Conservation (phyloP, 1,140 invertebrate genomes). For the Aphidius ervi region DNA sequence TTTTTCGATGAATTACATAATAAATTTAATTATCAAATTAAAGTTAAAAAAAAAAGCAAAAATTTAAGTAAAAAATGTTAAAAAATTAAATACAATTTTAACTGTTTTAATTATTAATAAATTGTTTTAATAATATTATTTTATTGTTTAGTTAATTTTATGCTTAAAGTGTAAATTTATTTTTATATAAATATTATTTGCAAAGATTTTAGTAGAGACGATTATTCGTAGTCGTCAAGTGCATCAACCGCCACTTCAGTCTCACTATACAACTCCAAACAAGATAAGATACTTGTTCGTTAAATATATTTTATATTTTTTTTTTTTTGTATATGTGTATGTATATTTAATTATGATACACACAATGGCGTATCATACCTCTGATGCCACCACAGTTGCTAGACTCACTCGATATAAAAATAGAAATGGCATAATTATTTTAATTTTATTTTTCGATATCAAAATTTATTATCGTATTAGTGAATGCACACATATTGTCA, state of each 20-base stretch:
- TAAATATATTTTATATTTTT: conserved; percentile 4
- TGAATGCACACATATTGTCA: too few species aligned
- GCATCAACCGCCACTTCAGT: conserved; percentile 20
- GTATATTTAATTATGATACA: background rate
- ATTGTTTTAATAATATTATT: too few species aligned
- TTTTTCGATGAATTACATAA: too few species aligned
- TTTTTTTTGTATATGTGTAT: background rate
- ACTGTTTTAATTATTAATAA: too few species aligned
- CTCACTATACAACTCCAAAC: conserved; percentile 5
- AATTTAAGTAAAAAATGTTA: background rate
- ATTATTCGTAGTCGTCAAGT: conserved; percentile 18
- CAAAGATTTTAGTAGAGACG: too few species aligned
- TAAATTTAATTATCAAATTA: too few species aligned
- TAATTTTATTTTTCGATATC: too few species aligned
- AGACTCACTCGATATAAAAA: conserved; percentile 23
- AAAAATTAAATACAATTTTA: too few species aligned
- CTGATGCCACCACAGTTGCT: conserved; percentile 9
- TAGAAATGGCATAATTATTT: conserved; percentile 22
- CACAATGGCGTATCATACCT: background rate
- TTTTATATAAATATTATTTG: too few species aligned
- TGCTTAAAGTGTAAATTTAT: too few species aligned
- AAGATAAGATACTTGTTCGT: conserved; percentile 10
- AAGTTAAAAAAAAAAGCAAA: background rate
- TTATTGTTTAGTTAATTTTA: too few species aligned
- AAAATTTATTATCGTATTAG: too few species aligned